Percentiles rank a stretch among this genome's conserved stretches.
Conservation (phyloP, 2,888 invertebrate genomes). For the Frankliniella fusca region DNA sequence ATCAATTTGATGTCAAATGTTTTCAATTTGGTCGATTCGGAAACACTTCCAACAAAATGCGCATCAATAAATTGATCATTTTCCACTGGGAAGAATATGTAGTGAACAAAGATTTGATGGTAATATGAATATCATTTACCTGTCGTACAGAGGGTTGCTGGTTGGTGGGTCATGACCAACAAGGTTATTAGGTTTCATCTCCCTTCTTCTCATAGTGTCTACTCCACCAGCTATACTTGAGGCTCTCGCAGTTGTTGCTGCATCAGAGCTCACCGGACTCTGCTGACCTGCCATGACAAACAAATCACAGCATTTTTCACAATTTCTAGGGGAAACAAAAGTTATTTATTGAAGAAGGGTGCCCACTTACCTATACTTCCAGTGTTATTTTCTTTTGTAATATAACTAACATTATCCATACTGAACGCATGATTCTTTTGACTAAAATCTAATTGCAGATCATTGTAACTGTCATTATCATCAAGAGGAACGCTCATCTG, state of each 20-base stretch:
- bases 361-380: conserved; percentile 46
- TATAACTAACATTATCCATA: conserved; percentile 82
- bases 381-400: conserved; percentile 76
- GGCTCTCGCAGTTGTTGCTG: conserved; percentile 75
- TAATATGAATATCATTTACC: conserved; percentile 45
- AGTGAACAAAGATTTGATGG: not conserved
- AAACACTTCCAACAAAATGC: not conserved
- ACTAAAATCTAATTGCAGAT: conserved; percentile 80
- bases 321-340: not conserved
- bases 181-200: conserved; percentile 54
- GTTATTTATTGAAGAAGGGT: not conserved
- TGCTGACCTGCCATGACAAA: conserved; percentile 57
- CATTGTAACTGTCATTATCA: conserved; percentile 70
- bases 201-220: conserved; percentile 50
- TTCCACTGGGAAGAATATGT: not conserved
- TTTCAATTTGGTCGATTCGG: too few relatives aligned
- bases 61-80: not conserved
- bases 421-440: conserved; percentile 83
- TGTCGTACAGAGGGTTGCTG: conserved; percentile 61
- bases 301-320: not conserved
- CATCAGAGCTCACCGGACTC: conserved; percentile 78
- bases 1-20: too few relatives aligned
- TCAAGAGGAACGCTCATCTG: conserved; percentile 90
- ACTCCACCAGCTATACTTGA: conserved; percentile 53
- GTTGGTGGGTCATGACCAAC: conserved; percentile 54